Evolutionary conservation across 1,140 invertebrate genomes (phyloP), one percentile per base, ranked within the genome.

Genomic region (Drosophila kikkawai): DNA sequence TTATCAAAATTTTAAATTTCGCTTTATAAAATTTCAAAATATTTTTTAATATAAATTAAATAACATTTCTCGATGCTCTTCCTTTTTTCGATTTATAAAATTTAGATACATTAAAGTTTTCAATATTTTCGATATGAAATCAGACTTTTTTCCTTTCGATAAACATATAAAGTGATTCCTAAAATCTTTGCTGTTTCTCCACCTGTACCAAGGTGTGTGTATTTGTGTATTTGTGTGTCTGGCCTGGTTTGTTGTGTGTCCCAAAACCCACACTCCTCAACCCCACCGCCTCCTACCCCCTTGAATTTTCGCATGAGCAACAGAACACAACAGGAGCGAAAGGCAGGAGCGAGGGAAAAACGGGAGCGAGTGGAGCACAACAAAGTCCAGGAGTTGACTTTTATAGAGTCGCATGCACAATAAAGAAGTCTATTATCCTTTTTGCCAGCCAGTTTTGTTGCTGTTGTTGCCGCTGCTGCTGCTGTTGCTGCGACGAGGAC

Each of bases 361-460:
- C 29, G 26, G 67, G 67, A 32, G 44, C 42, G 37, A 39, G 55
- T 73, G 67, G 58, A 71, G 51, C 76, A 87, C 83, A 87, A 87
- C 83, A 87, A 87, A 88, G 84, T 88, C 84, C 84, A 83, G 86
- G 86, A 92, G 91, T 92, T 92, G 91, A 92, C 91, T 92, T 92
- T 92, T 92, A 92, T 92, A 92, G 91, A 92, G 91, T 92, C 91
- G 91, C 91, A 92, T 92, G 90, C 91, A 92, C 91, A 92, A 92
- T 92, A 91, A 91, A 91, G 83, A 84, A 92, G 91, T 92, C 91
- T 92, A 92, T 92, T 92, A 92, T 92, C 91, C 91, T 92, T 92
- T 88, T 83, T 79, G 76, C 82, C 83, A 90, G 81, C 85, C 67
- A 70, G 71, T 68, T 79, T 69, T 73, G 79, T 58, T 74, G 53